phyloP scores from a whole-genome alignment of 2,797 vertebrate genomes.

The Lagodon rhomboides region DNA sequence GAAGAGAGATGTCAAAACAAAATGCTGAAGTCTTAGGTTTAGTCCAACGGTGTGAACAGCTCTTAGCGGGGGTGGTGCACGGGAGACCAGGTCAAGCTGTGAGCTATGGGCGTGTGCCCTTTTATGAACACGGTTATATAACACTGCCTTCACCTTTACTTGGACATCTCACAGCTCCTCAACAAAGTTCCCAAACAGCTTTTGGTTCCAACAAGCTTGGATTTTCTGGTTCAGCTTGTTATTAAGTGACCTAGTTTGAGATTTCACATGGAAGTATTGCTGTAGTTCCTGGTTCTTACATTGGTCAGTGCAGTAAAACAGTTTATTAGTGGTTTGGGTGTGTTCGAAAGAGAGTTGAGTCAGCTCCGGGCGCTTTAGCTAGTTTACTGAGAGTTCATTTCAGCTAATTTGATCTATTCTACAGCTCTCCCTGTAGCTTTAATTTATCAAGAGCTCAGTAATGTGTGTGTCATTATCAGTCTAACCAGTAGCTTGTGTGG shows the following conservation, averaged over 20 bases:
- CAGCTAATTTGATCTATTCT: neutral
- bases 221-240: neutral
- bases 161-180: conserved; percentile 7
- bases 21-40: neutral
- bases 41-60: conserved; percentile 10
- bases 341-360: conserved; percentile 5
- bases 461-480: conserved; percentile 7
- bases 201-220: conserved; percentile 1
- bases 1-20: conserved; percentile 32
- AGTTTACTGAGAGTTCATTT: neutral
- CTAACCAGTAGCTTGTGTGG: conserved; percentile 38
- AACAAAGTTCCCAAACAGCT: conserved; percentile 7
- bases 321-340: conserved; percentile 27
- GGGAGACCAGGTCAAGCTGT: conserved; percentile 8
- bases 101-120: conserved; percentile 25
- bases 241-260: conserved; percentile 5
- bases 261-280: conserved; percentile 6
- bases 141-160: conserved; percentile 23
- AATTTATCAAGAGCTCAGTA: neutral
- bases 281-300: conserved; percentile 20
- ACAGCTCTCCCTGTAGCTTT: neutral
- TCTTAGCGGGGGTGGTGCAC: neutral
- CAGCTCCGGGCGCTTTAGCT: neutral
- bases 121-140: conserved; percentile 38
- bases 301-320: conserved; percentile 3